A percentile compares a stretch with the other conserved stretches of the same genome.
phyloP scores from a whole-genome alignment of 2,888 invertebrate species.

The Calephelis perditalis region DNA sequence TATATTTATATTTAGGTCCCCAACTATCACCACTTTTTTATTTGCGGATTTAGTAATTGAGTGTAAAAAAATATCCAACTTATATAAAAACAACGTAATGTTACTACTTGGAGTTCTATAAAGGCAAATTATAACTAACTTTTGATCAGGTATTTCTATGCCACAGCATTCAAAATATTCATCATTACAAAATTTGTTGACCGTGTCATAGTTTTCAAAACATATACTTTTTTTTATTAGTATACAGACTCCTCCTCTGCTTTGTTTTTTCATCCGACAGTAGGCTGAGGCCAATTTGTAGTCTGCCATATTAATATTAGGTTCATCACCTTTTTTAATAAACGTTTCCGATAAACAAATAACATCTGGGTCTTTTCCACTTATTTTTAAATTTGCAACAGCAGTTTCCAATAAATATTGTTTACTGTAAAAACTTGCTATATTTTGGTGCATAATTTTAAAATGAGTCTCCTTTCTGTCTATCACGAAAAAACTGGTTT shows the following conservation, averaged over 20 bases:
- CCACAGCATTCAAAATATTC: not conserved
- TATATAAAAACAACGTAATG: not conserved
- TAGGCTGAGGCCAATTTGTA: not conserved
- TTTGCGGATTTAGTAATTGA: not conserved
- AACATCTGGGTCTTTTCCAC: slow-evolving; percentile 6
- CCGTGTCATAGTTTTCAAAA: not conserved
- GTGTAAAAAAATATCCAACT: not conserved
- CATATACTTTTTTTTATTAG: not conserved
- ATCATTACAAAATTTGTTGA: not conserved
- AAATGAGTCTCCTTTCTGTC: not conserved
- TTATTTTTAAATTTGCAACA: not conserved
- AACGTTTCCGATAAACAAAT: slow-evolving; percentile 11
- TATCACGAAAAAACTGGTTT: not conserved
- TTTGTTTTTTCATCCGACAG: not conserved
- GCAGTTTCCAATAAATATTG: not conserved
- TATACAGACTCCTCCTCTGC: not conserved
- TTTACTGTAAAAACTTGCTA: slow-evolving; percentile 6
- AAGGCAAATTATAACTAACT: not conserved
- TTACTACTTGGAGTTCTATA: slow-evolving; percentile 5
- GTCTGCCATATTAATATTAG: not conserved
- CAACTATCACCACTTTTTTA: not conserved
- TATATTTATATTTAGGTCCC: not conserved
- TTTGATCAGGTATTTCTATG: not conserved
- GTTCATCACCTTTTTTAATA: not conserved
- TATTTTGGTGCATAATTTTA: slow-evolving; percentile 11